Evolutionary conservation across 2,888 invertebrate genomes (phyloP), one percentile per base, ranked within the genome.

Genomic region (Ariolimax columbianus): DNA sequence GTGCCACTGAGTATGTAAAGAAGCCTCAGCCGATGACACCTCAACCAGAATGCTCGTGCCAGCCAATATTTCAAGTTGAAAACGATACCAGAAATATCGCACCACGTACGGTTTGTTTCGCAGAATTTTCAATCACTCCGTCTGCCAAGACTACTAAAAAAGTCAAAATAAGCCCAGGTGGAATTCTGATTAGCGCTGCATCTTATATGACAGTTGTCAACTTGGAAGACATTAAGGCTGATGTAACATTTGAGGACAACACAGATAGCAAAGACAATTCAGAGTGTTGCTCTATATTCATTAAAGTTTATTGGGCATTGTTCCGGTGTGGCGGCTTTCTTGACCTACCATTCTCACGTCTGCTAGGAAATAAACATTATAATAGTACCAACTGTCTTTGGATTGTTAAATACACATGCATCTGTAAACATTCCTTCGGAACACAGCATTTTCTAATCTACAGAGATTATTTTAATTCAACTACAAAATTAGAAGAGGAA

Each of bases 281-380:
- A 4, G 55, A 55, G 19, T 77, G 77, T 55, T 77, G 77, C 55
- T 77, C 77, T 7, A 55, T 77, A 9, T 77, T 77, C 23, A 77
- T 77, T 55, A 77, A 77, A 55, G 17, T 55, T 17, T 77, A 77
- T 33, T 77, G 77, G 77, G 30, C n/a, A 26, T 36, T 77, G 0
- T 77, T 55, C 36, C 55, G 55, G 3, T 17, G 23, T 17, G 77
- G 77, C 19, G 36, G 33, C 23, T 59, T 55, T 4, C 3, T 47
- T 11, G 47, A 47, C 17, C 47, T 47, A 11, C 47, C 47, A 47
- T 11, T 47, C 17, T 47, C 47, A 11, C 47, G 47, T 47, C 47
- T 47, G 47, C 7, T 47, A 17, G 47, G 47, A 47, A 47, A 11
- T 47, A 7, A 47, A 7, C 9, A 11, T 47, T 11, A 47, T 11